A percentile compares a stretch with the other conserved stretches of the same genome.
Evolutionary conservation across 1,140 invertebrate genomes (phyloP).

Genomic region (Lasaia peninsularis): DNA sequence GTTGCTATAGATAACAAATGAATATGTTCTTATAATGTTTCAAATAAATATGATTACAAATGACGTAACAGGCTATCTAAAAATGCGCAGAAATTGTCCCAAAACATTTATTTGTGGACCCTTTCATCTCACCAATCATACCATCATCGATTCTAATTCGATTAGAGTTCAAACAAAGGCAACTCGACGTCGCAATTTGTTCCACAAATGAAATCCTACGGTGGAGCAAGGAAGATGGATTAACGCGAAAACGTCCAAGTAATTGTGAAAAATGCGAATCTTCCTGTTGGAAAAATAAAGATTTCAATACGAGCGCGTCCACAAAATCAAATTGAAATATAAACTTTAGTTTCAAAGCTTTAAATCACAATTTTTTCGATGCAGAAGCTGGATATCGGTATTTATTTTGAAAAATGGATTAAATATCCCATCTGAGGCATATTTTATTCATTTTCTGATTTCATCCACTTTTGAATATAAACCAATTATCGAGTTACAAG

Average conservation of each 20-base stretch:
- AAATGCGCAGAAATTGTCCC: background rate
- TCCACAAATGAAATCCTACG: constrained; percentile 62
- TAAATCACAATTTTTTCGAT: constrained; percentile 21
- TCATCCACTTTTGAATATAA: too few relatives aligned
- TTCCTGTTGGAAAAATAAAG: constrained; percentile 53
- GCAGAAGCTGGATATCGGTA: background rate
- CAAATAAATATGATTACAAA: too few relatives aligned
- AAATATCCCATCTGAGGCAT: too few relatives aligned
- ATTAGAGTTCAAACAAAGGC: constrained; percentile 49
- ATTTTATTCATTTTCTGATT: too few relatives aligned
- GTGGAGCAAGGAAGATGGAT: constrained; percentile 69
- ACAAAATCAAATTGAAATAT: constrained; percentile 35
- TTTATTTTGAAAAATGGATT: background rate
- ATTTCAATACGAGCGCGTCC: constrained; percentile 30
- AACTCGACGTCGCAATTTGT: constrained; percentile 56
- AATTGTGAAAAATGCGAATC: constrained; percentile 72
- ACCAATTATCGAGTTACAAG: too few relatives aligned
- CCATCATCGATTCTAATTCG: constrained; percentile 30
- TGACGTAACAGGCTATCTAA: too few relatives aligned
- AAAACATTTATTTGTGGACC: constrained; percentile 14
- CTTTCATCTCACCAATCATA: constrained; percentile 26
- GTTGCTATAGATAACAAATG: too few relatives aligned
- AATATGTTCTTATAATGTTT: too few relatives aligned
- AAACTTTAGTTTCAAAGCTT: constrained; percentile 26
- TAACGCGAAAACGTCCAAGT: constrained; percentile 67